Base-by-base conservation (phyloP, 2,797 vertebrate species). In the Rhodeus uyekii region DNA sequence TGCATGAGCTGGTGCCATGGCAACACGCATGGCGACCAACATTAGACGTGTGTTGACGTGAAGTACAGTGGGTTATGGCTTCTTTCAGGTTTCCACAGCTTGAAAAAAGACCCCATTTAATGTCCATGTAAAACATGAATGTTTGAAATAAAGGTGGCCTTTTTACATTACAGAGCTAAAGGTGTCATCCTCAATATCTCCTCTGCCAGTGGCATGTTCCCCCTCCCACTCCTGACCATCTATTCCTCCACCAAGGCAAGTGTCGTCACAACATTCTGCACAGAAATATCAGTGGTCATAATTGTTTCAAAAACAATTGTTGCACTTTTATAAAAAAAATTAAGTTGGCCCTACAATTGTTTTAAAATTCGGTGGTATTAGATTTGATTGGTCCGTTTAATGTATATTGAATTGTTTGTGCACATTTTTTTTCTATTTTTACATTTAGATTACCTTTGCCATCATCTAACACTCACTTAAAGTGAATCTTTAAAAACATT, bases 101-200 rank as follows among this genome's bases (percentile, higher is more conserved):
- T 61, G 32, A 69, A 13, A 80, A 18, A 39, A 44, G 0, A 69
- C 14, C 16, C 7, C 58, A 42, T 71, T 46, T 29, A 27, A 44
- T 58, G 22, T 36, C 1, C 53, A 42, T 13, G 44, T 71, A 18
- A 61, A 44, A 71, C 46, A 0, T 58, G 16, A 61, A 39, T 50
- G 12, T n/a, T 44, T 63, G 53, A 79, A 63, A 42, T 76, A n/a
- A 67, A 74, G 34, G 32, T 16, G 27, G 1, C 7, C 4, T 58
- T 60, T 55, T 18, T 84, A 24, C 48, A 27, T 92, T 95, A 89
- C 88, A 97, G 96, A 83, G 95, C 94, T 16, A 96, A 93, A 88
- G 96, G 96, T n/a, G 83, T 90, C 18, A 93, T 97, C 84, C 85
- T 97, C 84, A 97, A 97, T 86, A 94, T 97, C 2, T 92, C 96